These are phyloP conservation scores for Drosophila albomicans DNA, from an alignment of 1,140 invertebrate genomes.

Conservation along the genomic window DNA sequence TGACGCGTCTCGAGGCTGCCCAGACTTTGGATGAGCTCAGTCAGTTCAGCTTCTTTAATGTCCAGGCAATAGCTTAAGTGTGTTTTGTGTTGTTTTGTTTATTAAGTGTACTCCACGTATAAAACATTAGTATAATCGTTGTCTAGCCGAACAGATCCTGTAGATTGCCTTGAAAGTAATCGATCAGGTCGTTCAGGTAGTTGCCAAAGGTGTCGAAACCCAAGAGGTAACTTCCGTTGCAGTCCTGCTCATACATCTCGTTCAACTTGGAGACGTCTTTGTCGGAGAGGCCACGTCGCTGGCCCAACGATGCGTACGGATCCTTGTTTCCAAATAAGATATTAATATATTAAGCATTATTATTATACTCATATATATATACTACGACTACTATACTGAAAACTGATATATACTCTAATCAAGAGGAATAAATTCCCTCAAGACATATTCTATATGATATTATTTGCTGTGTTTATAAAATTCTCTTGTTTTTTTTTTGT, in stretches of 20 bases:
- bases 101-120: conserved; percentile 9
- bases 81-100: conserved; percentile 5
- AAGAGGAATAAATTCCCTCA: background rate
- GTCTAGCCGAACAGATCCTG: conserved; percentile 63
- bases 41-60: conserved; percentile 86
- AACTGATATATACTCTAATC: background rate
- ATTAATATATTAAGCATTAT: conserved; percentile 1
- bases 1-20: conserved; percentile 85
- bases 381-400: background rate
- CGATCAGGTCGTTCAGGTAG: conserved; percentile 74
- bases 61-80: conserved; percentile 26
- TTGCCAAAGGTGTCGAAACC: conserved; percentile 67
- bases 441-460: background rate
- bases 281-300: conserved; percentile 88
- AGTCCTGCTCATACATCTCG: conserved; percentile 88
- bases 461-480: conserved; percentile 11
- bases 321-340: conserved; percentile 50
- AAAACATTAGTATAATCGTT: conserved; percentile 15
- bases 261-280: conserved; percentile 89
- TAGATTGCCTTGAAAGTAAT: conserved; percentile 74
- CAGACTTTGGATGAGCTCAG: conserved; percentile 86
- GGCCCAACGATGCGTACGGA: conserved; percentile 86
- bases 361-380: background rate
- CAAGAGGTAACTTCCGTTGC: conserved; percentile 66
- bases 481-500: background rate